phyloP scores from a whole-genome alignment of 1,140 invertebrate genomes.

The Drosophila asahinai region DNA sequence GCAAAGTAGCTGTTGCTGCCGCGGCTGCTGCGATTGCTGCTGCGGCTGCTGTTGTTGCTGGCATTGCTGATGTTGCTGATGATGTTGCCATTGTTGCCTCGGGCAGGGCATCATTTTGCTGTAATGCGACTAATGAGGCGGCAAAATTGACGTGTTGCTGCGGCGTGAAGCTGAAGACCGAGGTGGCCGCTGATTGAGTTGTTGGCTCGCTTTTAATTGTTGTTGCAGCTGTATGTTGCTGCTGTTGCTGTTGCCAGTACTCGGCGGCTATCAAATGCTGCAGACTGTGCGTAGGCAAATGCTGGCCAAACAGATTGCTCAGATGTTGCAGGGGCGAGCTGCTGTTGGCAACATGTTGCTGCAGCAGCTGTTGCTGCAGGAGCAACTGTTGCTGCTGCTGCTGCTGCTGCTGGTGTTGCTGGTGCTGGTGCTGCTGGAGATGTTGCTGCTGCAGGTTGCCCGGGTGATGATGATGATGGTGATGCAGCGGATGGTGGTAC shows the following conservation, averaged over 20 bases:
- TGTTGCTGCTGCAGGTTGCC: slow-evolving; percentile 25
- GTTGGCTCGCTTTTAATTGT: slow-evolving; percentile 81
- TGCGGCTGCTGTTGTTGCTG: slow-evolving; percentile 30
- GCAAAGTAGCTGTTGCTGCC: slow-evolving; percentile 44
- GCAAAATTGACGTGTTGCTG: slow-evolving; percentile 81
- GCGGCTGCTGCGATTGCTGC: slow-evolving; percentile 27
- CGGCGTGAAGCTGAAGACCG: slow-evolving; percentile 71
- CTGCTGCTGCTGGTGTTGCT: slow-evolving; percentile 56
- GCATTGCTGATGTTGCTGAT: slow-evolving; percentile 19
- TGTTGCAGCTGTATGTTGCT: slow-evolving; percentile 45
- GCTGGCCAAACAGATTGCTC: slow-evolving; percentile 77
- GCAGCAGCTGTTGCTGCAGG: slow-evolving; percentile 69
- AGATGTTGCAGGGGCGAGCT: slow-evolving; percentile 74
- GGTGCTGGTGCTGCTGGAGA: slow-evolving; percentile 35
- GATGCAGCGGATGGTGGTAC: slow-evolving; percentile 68
- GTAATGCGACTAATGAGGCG: slow-evolving; percentile 81
- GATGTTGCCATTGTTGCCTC: slow-evolving; percentile 53
- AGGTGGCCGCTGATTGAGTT: slow-evolving; percentile 75
- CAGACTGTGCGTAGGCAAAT: slow-evolving; percentile 77
- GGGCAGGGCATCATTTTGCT: slow-evolving; percentile 73
- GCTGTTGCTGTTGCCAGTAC: slow-evolving; percentile 68
- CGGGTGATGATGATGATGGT: slow-evolving; percentile 32
- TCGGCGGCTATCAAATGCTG: slow-evolving; percentile 76
- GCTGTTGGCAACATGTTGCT: slow-evolving; percentile 71
- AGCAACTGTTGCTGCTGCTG: slow-evolving; percentile 63